These are phyloP conservation scores for Globodera rostochiensis DNA, from an alignment of 1,140 invertebrate species.

Conservation along the genomic window DNA sequence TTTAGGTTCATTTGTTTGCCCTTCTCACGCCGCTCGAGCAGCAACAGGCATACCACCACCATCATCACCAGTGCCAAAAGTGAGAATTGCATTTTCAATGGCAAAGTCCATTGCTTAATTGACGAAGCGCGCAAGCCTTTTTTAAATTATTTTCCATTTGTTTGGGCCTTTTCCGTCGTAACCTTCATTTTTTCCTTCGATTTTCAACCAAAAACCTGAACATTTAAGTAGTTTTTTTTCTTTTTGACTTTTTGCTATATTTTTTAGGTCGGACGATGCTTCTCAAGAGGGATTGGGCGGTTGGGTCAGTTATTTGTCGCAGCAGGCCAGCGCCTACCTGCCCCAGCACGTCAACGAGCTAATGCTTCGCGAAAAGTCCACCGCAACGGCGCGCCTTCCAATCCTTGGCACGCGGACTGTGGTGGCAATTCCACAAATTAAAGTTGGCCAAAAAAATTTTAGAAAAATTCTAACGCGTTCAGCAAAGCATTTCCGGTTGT, in stretches of 20 bases:
- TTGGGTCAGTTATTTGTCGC: slow-evolving; percentile 54
- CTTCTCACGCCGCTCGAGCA: slow-evolving; percentile 67
- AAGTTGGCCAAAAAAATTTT: slow-evolving; percentile 18
- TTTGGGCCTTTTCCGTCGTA: too few relatives aligned
- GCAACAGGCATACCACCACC: slow-evolving; percentile 24
- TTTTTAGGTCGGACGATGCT: slow-evolving; percentile 40
- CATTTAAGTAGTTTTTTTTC: not conserved
- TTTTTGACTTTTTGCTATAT: not conserved
- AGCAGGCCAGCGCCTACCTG: slow-evolving; percentile 48
- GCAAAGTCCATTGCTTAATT: not conserved
- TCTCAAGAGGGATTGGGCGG: slow-evolving; percentile 44
- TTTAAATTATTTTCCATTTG: not conserved
- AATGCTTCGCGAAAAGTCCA: slow-evolving; percentile 55
- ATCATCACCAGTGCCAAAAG: slow-evolving; percentile 7
- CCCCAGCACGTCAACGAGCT: slow-evolving; percentile 52
- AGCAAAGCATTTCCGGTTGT: slow-evolving; percentile 9
- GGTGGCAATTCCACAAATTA: slow-evolving; percentile 47
- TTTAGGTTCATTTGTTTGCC: slow-evolving; percentile 81
- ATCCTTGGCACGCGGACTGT: slow-evolving; percentile 50
- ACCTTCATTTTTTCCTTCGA: too few relatives aligned
- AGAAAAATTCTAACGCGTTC: slow-evolving; percentile 23
- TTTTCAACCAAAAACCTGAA: too few relatives aligned
- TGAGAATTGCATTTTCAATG: not conserved
- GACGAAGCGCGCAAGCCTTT: not conserved
- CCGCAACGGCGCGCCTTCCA: slow-evolving; percentile 52